Conservation (phyloP, 2,888 invertebrate genomes). For the Deroplatys truncata region DNA sequence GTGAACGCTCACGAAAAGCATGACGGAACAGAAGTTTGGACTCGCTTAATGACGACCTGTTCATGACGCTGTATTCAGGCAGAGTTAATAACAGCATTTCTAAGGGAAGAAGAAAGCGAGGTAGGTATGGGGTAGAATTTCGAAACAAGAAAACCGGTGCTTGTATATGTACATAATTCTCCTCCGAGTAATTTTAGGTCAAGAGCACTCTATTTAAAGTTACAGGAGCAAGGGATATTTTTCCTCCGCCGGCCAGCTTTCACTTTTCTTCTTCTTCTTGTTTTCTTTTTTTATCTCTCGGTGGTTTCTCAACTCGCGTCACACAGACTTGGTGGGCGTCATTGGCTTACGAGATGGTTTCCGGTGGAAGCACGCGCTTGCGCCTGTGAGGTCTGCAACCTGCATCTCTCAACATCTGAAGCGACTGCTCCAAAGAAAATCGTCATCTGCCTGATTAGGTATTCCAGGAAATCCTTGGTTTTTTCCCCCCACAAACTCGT, state of each 20-base stretch:
- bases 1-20: too few relatives aligned
- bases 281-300: not conserved
- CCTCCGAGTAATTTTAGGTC: not conserved
- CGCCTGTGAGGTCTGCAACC: not conserved
- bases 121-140: not conserved
- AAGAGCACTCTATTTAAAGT: not conserved
- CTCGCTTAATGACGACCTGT: not conserved
- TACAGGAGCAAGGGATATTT: not conserved
- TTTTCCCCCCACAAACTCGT: too few relatives aligned
- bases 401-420: not conserved
- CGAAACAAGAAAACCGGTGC: not conserved
- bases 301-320: not conserved
- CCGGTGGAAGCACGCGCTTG: not conserved
- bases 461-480: not conserved
- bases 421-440: not conserved
- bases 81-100: not conserved
- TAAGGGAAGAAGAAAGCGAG: not conserved
- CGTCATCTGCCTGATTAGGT: not conserved
- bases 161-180: not conserved
- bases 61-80: not conserved
- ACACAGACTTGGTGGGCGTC: not conserved
- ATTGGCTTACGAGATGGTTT: not conserved
- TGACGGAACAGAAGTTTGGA: too few relatives aligned
- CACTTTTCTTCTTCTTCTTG: not conserved
- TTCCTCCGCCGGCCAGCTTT: not conserved